These are phyloP conservation scores for Oscheius onirici DNA, from an alignment of 2,888 invertebrate species.

Conservation along the genomic window DNA sequence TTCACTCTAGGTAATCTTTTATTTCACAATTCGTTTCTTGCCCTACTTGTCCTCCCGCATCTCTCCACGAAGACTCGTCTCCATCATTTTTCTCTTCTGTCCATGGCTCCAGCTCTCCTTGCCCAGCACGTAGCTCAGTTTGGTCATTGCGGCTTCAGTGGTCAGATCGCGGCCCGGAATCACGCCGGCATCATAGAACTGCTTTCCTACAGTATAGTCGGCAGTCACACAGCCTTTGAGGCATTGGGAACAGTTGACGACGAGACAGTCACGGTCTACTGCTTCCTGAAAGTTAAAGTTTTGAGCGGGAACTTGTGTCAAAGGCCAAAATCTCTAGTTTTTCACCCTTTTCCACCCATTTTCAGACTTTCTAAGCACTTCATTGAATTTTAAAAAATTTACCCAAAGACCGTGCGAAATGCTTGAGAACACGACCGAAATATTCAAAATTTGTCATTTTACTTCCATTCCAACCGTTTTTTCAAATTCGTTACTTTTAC, in stretches of 20 bases:
- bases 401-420: too few relatives aligned
- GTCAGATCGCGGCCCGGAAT: constrained; percentile 88
- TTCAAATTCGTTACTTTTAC: too few relatives aligned
- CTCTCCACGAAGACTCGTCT: constrained; percentile 82
- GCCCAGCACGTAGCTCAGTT: constrained; percentile 87
- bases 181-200: constrained; percentile 80
- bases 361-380: too few relatives aligned
- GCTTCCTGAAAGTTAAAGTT: constrained; percentile 56
- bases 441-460: too few relatives aligned
- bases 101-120: constrained; percentile 76
- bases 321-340: too few relatives aligned
- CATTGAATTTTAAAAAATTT: too few relatives aligned
- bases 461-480: too few relatives aligned
- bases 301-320: too few relatives aligned
- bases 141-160: constrained; percentile 90
- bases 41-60: constrained; percentile 75
- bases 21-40: neutral
- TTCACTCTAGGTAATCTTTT: constrained; percentile 1
- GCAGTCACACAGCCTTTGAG: constrained; percentile 82
- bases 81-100: constrained; percentile 79
- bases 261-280: constrained; percentile 80
- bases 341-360: too few relatives aligned
- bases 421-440: too few relatives aligned
- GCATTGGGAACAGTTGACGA: constrained; percentile 93
- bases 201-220: constrained; percentile 86